These are phyloP conservation scores for Apodemus sylvaticus DNA, from an alignment of 2,113 vertebrate genomes.

Conservation along the genomic window DNA sequence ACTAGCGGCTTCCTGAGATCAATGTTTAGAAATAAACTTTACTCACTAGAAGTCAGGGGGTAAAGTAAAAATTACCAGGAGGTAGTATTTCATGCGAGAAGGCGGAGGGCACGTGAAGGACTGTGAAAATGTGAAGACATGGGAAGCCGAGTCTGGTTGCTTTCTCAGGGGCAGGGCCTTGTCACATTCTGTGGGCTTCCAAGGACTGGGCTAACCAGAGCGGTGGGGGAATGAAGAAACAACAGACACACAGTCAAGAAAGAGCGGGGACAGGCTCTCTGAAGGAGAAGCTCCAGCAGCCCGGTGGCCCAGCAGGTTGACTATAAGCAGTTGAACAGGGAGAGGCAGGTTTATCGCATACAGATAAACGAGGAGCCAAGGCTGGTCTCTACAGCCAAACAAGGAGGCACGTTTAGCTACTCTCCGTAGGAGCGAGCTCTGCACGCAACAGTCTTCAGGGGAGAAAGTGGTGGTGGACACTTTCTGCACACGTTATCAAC, in stretches of 20 bases:
- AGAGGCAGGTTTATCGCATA: not conserved
- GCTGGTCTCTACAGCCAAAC: not conserved
- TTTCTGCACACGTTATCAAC: not conserved
- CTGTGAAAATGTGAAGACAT: not conserved
- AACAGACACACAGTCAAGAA: not conserved
- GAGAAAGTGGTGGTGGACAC: not conserved
- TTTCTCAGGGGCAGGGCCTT: not conserved
- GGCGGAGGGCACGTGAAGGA: not conserved
- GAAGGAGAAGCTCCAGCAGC: not conserved
- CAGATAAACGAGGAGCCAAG: not conserved
- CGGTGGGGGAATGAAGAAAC: not conserved
- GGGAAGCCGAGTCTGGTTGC: not conserved
- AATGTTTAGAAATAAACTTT: slow-evolving; percentile 29
- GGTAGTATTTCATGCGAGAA: not conserved
- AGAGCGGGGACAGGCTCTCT: not conserved
- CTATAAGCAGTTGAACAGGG: not conserved
- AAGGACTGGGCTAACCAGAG: not conserved
- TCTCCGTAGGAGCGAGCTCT: not conserved
- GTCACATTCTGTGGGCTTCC: not conserved
- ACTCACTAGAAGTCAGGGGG: slow-evolving; percentile 17
- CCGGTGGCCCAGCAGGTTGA: not conserved
- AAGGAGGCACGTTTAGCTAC: not conserved
- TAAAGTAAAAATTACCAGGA: slow-evolving; percentile 27
- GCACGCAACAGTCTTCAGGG: not conserved
- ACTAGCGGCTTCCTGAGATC: not conserved